Evolutionary conservation across 2,797 vertebrate genomes (phyloP), one percentile per base, ranked within the genome.

Genomic region (Helostoma temminkii): DNA sequence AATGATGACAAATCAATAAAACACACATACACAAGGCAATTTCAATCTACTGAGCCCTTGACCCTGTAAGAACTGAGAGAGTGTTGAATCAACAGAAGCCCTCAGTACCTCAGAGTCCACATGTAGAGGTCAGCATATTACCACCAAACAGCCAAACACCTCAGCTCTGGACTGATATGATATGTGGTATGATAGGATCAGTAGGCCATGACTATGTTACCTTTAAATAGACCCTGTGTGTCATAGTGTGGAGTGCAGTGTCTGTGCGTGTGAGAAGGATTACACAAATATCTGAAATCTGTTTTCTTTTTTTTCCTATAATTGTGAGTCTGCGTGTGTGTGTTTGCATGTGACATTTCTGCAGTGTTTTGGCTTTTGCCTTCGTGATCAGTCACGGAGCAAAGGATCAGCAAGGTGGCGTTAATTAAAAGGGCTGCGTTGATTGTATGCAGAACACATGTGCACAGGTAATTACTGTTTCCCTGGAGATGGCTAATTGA

Each of bases 381-480:
- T 52, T 46, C 50, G 57, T 52, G 81, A 93, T 93, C 91, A 80
- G 84, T 91, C 89, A 92, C 79, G 53, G 74, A 4, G 75, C 67
- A 66, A 76, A 85, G 80, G 80, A 88, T 87, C 88, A 83, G 83
- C 72, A 75, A 88, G 87, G 81, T 86, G 85, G 79, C 74, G 37
- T 88, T 93, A 94, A 94, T 93, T 93, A 91, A 90, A 83, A 84
- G 83, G 85, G 86, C 81, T 74, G 80, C 74, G 30, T 82, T 92
- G 92, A 93, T 92, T 90, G 88, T 90, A 86, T 88, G 90, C 89
- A 69, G 84, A 93, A 90, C 88, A 92, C 92, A 92, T 86, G 88
- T 91, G 89, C 69, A 42, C 86, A 89, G 90, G 90, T 94, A 93
- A 93, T 94, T 93, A 93, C 74, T 21, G 83, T 91, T 82, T 92